A percentile compares a stretch with the other conserved stretches of the same genome.
phyloP scores from a whole-genome alignment of 2,888 invertebrate genomes.

The Pheosia gnoma region DNA sequence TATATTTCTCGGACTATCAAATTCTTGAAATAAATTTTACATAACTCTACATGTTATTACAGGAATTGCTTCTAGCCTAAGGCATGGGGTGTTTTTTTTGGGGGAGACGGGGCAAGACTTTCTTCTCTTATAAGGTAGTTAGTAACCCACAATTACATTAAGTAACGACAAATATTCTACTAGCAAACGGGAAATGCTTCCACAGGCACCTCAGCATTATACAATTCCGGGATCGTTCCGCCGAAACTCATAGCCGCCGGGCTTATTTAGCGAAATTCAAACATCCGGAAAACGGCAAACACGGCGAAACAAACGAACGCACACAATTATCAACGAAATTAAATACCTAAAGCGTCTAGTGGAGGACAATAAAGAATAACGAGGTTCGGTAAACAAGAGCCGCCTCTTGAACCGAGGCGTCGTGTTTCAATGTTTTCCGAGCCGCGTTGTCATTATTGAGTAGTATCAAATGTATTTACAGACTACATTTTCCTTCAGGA shows the following conservation, averaged over 20 bases:
- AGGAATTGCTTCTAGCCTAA: no score
- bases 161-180: conserved; percentile 7
- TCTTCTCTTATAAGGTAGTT: no score
- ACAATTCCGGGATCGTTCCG: conserved; percentile 14
- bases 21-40: no score
- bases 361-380: conserved; percentile 17
- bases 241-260: conserved; percentile 9
- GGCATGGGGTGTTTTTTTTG: no score
- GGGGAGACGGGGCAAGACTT: no score
- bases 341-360: conserved; percentile 12
- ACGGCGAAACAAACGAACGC: conserved; percentile 5
- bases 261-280: conserved; percentile 12
- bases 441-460: background rate
- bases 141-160: background rate
- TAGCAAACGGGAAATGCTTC: conserved; percentile 6
- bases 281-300: conserved; percentile 9
- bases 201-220: conserved; percentile 7
- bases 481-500: no score
- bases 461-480: no score
- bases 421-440: conserved; percentile 13
- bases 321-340: conserved; percentile 11
- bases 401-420: conserved; percentile 21
- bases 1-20: no score
- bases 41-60: no score
- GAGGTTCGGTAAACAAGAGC: conserved; percentile 20